Base-by-base conservation (phyloP, 2,797 vertebrate genomes). In the Enteromius anoplus region DNA sequence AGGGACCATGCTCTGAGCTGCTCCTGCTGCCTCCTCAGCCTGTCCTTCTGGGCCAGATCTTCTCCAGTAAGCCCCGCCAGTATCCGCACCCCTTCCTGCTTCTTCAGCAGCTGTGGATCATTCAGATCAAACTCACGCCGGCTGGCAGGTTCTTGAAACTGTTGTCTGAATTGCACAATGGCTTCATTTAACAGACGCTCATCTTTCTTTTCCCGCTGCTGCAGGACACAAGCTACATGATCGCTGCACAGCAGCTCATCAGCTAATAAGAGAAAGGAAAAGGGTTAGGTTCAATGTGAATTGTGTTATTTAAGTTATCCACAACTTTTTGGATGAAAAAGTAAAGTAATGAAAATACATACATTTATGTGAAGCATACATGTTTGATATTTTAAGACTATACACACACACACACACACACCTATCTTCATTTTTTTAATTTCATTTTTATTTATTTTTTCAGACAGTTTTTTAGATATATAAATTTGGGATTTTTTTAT, bases 61-160 rank as follows among this genome's bases (percentile, higher is more conserved):
- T 98, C 97, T 5, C 97, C 97, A 86, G 93, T 29, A 80, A 99
- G 94, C 26, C 93, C 96, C 34, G 96, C 94, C 85, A 94, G 89
- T 55, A 95, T 92, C 83, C 0, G 76, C 7, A 89, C 93, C 65
- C 89, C 89, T 17, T 88, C 86, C 53, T 72, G 91, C 26, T 91
- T 96, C 91, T 87, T 94, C 0, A 93, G 87, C 68, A 72, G 87
- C 15, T 94, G 88, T 0, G 96, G 95, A 82, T 96, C 94, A 14
- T 93, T 95, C 37, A 96, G 89, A 76, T 96, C 96, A 80, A 93
- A 96, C 82, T 97, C 96, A 0, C 92, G 92, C 23, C 91, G 92
- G 5, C 72, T 91, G 88, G 90, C 87, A 0, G 93, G 94, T 70
- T 87, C 92, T 92, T 98, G 97, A 85, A 93, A 92, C 82, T 80